A percentile compares a stretch with the other conserved stretches of the same genome.
phyloP scores from a whole-genome alignment of 2,888 invertebrate genomes.

The Polyommatus icarus region DNA sequence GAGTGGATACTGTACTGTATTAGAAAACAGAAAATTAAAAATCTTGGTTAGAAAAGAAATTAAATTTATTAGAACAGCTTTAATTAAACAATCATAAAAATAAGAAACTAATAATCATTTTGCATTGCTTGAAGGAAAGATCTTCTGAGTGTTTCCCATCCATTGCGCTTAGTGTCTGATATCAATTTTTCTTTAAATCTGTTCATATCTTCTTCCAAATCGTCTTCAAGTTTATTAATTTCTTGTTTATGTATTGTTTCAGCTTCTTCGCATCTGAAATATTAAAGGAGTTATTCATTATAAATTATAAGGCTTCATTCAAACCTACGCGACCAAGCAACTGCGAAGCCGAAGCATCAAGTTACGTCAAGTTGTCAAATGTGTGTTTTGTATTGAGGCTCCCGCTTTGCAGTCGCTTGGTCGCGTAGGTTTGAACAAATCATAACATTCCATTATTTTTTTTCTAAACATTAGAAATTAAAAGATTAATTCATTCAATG shows the following conservation, averaged over 20 bases:
- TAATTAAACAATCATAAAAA: constrained; percentile 17
- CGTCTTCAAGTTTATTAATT: constrained; percentile 58
- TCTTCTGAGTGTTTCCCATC: constrained; percentile 61
- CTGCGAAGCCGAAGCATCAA: no score
- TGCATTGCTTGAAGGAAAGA: constrained; percentile 66
- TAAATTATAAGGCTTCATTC: no score
- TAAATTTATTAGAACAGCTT: neutral
- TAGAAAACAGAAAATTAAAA: neutral
- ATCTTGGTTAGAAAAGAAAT: neutral
- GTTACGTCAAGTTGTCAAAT: no score
- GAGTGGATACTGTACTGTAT: neutral
- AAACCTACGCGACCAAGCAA: no score
- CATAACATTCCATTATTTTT: neutral
- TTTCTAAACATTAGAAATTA: neutral
- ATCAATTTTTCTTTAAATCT: constrained; percentile 63
- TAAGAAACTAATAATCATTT: constrained; percentile 58
- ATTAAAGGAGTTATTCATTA: constrained; percentile 35
- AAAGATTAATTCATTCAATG: no score
- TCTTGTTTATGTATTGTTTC: constrained; percentile 57
- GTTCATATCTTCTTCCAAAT: constrained; percentile 62
- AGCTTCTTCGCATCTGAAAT: constrained; percentile 59
- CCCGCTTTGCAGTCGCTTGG: no score
- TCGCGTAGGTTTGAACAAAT: no score
- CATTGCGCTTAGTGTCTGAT: constrained; percentile 62
- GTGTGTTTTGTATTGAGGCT: no score